Evolutionary conservation across 1,140 invertebrate genomes (phyloP).

Genomic region (Anthonomus grandis): DNA sequence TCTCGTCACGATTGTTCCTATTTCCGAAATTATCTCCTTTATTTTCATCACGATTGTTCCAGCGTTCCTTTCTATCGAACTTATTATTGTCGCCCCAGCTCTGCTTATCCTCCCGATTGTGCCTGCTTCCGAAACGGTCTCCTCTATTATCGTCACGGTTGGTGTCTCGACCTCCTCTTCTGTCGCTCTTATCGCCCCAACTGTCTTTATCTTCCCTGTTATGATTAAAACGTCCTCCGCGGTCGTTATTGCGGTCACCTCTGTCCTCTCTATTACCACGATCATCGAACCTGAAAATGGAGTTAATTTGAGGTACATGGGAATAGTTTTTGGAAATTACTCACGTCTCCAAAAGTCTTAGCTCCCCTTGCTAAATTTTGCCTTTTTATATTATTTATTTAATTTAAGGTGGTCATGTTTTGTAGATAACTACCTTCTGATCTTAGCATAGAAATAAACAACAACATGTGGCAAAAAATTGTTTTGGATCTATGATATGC

Average conservation of each 20-base stretch:
- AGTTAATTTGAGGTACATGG: too few species aligned
- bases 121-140: too few species aligned
- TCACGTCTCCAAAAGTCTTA: neutral
- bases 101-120: neutral
- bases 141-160: conserved; percentile 1
- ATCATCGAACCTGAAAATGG: too few species aligned
- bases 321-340: too few species aligned
- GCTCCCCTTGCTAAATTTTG: neutral
- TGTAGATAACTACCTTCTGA: neutral
- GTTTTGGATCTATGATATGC: neutral
- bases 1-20: conserved; percentile 1
- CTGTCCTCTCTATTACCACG: neutral
- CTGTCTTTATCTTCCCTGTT: conserved; percentile 3
- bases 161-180: too few species aligned
- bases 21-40: neutral
- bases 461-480: neutral
- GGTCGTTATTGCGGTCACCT: too few species aligned
- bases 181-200: neutral
- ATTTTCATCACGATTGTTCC: conserved; percentile 5
- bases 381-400: too few species aligned
- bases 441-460: neutral
- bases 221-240: too few species aligned
- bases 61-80: too few species aligned
- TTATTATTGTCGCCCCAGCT: conserved; percentile 13
- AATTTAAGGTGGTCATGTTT: neutral